Percentiles rank a stretch among this genome's conserved stretches.
phyloP scores from a whole-genome alignment of 2,888 invertebrate genomes.

The Caenorhabditis wallacei region DNA sequence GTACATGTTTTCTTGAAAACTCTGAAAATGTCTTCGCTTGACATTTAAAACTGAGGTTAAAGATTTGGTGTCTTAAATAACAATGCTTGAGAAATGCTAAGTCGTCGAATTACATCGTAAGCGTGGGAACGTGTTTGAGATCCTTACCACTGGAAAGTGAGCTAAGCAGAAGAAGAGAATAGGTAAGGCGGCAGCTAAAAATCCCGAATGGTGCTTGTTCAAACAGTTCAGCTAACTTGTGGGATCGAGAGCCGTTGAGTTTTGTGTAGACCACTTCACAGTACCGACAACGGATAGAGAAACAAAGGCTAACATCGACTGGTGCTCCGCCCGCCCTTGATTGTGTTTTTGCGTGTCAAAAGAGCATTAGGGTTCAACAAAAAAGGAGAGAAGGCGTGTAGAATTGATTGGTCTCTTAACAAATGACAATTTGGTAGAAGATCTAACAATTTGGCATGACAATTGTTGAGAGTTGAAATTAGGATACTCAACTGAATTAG shows the following conservation, averaged over 20 bases:
- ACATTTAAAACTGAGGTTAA: slow-evolving; percentile 27
- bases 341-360: slow-evolving; percentile 59
- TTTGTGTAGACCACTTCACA: slow-evolving; percentile 65
- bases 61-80: slow-evolving; percentile 42
- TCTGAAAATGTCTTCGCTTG: slow-evolving; percentile 12
- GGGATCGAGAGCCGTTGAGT: slow-evolving; percentile 63
- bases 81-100: slow-evolving; percentile 27
- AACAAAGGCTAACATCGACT: slow-evolving; percentile 47
- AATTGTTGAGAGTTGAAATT: not conserved
- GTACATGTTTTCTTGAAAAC: not conserved
- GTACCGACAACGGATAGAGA: slow-evolving; percentile 52
- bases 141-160: slow-evolving; percentile 52
- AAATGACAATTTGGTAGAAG: not conserved
- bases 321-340: slow-evolving; percentile 40
- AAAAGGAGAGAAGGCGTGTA: not conserved
- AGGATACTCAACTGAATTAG: not conserved
- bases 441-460: not conserved
- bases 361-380: slow-evolving; percentile 35
- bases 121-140: slow-evolving; percentile 26
- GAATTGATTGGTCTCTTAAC: slow-evolving; percentile 27
- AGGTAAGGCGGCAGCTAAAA: slow-evolving; percentile 33
- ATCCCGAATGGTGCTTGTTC: slow-evolving; percentile 59
- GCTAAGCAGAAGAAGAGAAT: slow-evolving; percentile 16
- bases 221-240: slow-evolving; percentile 65
- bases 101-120: slow-evolving; percentile 41